Evolutionary conservation across 2,888 invertebrate species (phyloP), one percentile per base, ranked within the genome.

Genomic region (Criorhina ranunculi): DNA sequence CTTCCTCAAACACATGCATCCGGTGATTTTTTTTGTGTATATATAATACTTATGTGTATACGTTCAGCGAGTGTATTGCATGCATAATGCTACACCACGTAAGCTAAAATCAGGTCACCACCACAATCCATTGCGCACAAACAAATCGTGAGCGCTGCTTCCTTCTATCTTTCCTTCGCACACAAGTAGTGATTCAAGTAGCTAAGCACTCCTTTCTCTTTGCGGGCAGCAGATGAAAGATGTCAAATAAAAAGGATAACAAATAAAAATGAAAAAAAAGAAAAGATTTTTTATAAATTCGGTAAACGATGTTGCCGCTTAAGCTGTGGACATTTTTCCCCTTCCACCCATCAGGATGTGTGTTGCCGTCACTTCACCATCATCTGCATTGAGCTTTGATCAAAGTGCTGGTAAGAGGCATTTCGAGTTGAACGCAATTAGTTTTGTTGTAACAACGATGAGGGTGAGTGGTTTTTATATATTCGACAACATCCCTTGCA

Each of bases 391-490:
- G 40, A 19, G 55, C 60, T 69, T 73, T 75, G 53, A 75, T 76
- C 37, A 62, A 67, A 44, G 76, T 70, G 67, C 59, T 67, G 70
- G 70, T 51, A 82, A 82, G 70, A 70, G 77, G 81, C 77, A 82
- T 82, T 77, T 76, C 19, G 64, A 59, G 77, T 73, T 77, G 77
- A 82, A 82, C 77, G 77, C 81, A 82, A 82, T 82, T 82, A 77
- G 81, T 82, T 81, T 77, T 59, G 59, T 62, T 66, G 62, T 62
- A 55, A 55, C 60, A 12, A 9, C 7, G 67, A 76, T 69, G 75
- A 80, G 60, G 67, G 80, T 80, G 60, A 69, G 35, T 55, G 35
- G 44, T 70, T 17, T 33, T 7, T 15, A 12, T 60, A 5, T 55
- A 64, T 76, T 76, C 62, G 53, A 46, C 59, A 72, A 53, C 55